phyloP scores from a whole-genome alignment of 2,888 invertebrate species.

The Cenopis cana region DNA sequence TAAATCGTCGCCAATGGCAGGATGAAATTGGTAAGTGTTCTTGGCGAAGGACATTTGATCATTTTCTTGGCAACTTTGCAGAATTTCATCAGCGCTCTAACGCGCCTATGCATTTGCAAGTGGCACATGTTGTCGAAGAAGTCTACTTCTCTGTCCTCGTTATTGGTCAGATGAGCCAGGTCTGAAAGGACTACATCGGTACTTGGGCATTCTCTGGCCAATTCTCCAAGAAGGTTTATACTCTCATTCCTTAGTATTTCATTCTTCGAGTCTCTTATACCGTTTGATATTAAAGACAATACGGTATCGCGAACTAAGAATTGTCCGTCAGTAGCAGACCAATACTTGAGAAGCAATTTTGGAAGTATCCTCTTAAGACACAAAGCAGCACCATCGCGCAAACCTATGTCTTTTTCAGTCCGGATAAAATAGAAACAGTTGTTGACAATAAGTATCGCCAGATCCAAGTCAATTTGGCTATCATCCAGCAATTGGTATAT shows the following conservation, averaged over 20 bases:
- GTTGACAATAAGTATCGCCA: slow-evolving; percentile 90
- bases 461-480: slow-evolving; percentile 85
- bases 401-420: slow-evolving; percentile 92
- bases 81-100: slow-evolving; percentile 92
- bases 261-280: slow-evolving; percentile 88
- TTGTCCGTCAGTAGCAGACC: slow-evolving; percentile 84
- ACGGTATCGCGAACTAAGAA: slow-evolving; percentile 90
- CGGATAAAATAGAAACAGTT: slow-evolving; percentile 92
- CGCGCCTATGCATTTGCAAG: slow-evolving; percentile 93
- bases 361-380: slow-evolving; percentile 90
- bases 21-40: slow-evolving; percentile 93
- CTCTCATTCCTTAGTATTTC: slow-evolving; percentile 92
- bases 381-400: slow-evolving; percentile 91
- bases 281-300: slow-evolving; percentile 89
- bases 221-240: slow-evolving; percentile 90
- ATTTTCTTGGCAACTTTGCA: slow-evolving; percentile 87
- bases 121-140: slow-evolving; percentile 98
- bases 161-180: slow-evolving; percentile 87
- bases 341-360: slow-evolving; percentile 84
- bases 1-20: slow-evolving; percentile 93
- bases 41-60: slow-evolving; percentile 85
- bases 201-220: slow-evolving; percentile 89
- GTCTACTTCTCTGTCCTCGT: slow-evolving; percentile 93
- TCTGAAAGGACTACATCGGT: slow-evolving; percentile 90
- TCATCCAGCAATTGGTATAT: slow-evolving; percentile 84